Base-by-base conservation (phyloP, 2,113 vertebrate genomes). In the Vidua macroura region DNA sequence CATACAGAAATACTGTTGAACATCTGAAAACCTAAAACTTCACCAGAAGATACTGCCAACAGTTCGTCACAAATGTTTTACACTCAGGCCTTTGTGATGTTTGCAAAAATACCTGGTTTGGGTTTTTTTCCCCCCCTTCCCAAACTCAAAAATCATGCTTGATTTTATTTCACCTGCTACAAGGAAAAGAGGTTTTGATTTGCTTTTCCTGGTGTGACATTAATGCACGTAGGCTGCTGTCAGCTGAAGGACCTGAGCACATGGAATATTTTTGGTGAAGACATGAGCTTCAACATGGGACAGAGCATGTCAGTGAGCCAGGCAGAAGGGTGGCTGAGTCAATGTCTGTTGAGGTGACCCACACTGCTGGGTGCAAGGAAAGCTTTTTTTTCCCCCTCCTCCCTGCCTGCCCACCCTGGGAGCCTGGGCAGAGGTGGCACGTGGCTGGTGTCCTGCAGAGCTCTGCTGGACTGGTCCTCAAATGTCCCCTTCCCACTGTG, bases 1-100 rank as follows among this genome's bases (percentile, higher is more conserved):
- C 68, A 52, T 49, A 86, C 49, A 83, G 76, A 90, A 96, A 93
- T 77, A 81, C 75, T 90, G 78, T 28, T 75, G 60, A 75, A 85
- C 33, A 55, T 27, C 52, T 83, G 79, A 81, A 80, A 85, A 67
- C 2, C 14, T 51, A 41, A 23, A 30, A 16, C 33, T 77, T 85
- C 68, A 44, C 35, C 35, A 66, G 59, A 88, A 83, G 88, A 92
- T 68, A 77, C 27, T 74, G 33, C 67, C 39, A 56, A 56, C 48
- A 70, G 20, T 77, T 68, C 13, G 64, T 51, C n/a, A 31, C 48
- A 63, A 77, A 33, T 88, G 66, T 74, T 88, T 91, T 73, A 63
- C 51, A 56, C 10, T 60, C 24, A 10, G 9, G 37, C 43, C 10
- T 43, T 63, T 70, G 49, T 58, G 27, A 5, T 35, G 2, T 33